Conservation (phyloP, 2,797 vertebrate species). For the Vespertilio murinus region DNA sequence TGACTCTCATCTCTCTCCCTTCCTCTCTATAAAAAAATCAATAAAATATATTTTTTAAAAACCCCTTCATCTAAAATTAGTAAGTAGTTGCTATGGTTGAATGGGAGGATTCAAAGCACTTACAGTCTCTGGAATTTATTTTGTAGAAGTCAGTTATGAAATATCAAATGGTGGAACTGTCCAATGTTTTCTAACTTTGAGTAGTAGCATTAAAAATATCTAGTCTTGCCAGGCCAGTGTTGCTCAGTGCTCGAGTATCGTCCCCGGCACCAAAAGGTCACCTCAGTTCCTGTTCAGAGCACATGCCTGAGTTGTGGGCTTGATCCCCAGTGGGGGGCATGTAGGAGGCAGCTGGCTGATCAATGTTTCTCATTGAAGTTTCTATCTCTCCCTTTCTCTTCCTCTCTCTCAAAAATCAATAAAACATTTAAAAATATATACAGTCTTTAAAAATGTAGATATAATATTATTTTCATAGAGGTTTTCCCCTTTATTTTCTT, state of each 20-base stretch:
- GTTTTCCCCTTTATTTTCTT: too few species aligned
- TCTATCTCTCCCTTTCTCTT: not conserved
- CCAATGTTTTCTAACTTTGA: constrained; percentile 51
- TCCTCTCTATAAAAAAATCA: too few species aligned
- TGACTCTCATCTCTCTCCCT: too few species aligned
- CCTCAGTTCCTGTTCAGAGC: not conserved
- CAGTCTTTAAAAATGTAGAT: not conserved
- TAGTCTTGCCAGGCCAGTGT: not conserved
- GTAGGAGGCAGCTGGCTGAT: not conserved
- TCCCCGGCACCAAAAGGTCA: not conserved
- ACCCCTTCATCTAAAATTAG: too few species aligned
- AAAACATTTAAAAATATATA: not conserved
- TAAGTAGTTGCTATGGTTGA: constrained; percentile 50
- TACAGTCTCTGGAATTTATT: not conserved
- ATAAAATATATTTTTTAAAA: too few species aligned
- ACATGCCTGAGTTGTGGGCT: not conserved
- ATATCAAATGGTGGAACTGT: constrained; percentile 14
- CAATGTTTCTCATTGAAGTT: not conserved
- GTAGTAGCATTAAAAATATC: constrained; percentile 41
- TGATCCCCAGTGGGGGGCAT: not conserved
- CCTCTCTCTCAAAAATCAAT: not conserved
- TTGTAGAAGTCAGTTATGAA: constrained; percentile 40
- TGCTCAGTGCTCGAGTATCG: not conserved
- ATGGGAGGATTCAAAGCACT: constrained; percentile 27
- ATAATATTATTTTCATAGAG: not conserved